Base-by-base conservation (phyloP, 2,888 invertebrate genomes). In the Ganaspis brasiliensis region DNA sequence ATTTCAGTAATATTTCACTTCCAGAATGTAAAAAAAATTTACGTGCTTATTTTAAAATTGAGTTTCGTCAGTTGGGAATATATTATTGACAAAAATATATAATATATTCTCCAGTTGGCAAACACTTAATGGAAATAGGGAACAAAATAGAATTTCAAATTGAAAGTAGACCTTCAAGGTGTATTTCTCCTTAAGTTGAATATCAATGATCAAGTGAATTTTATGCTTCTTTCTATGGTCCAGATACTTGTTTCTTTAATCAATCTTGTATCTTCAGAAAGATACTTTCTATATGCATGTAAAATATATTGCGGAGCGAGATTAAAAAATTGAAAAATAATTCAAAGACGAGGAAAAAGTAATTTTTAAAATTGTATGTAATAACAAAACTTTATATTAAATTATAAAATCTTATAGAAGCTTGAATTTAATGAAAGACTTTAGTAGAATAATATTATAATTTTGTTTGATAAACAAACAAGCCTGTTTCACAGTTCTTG, bases 51-150 rank as follows among this genome's bases (percentile, higher is more conserved):
- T 40, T 19, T 40, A 24, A 67, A 67, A 67, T 67, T 45, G 67
- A 21, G 40, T 67, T 67, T 45, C n/a, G 14, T 14, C 14, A 21
- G 21, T 21, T 19, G 19, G 21, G 19, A 14, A 63, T 63, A 63
- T 8, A 37, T 63, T 40, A 63, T 12, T 35, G 57, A 24, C 9
- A 67, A 67, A 40, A 63, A 59, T 59, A 59, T 59, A 59, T 59
- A 14, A 61, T 61, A 67, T 67, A 24, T 56, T 67, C 45, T 67
- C 14, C 24, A 67, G 40, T 24, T 14, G 24, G 67, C 67, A 67
- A 67, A 67, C 40, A 67, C 40, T 52, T 52, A 52, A 52, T 67
- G 67, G 24, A 40, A 45, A 45, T 67, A 40, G 40, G 40, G 40
- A 40, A 67, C 24, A 67, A 67, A 67, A 67, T 40, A 8, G 67